Conservation (phyloP, 1,140 invertebrate species). For the Papilio xuthus region DNA sequence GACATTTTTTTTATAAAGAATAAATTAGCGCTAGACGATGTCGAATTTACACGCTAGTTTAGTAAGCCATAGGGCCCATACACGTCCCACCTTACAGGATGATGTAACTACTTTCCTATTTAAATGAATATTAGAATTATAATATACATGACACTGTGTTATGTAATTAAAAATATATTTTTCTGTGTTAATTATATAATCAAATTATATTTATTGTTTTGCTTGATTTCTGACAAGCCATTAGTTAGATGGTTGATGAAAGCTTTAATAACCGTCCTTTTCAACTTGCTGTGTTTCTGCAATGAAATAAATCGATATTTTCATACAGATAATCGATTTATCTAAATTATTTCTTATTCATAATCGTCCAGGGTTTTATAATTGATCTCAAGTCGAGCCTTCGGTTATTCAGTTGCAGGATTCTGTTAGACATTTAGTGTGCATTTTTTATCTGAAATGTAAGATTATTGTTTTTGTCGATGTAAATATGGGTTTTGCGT, state of each 20-base stretch:
- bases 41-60: not conserved
- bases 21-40: not conserved
- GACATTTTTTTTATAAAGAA: not conserved
- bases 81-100: not conserved
- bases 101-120: not conserved
- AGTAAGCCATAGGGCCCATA: not conserved
- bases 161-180: not conserved
- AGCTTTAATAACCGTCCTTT: slow-evolving; percentile 18
- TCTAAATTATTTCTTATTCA: slow-evolving; percentile 4
- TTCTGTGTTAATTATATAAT: not conserved
- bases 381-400: slow-evolving; percentile 72
- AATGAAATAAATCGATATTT: not conserved
- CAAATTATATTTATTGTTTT: not conserved
- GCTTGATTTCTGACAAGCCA: not conserved
- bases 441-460: slow-evolving; percentile 39
- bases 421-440: slow-evolving; percentile 44
- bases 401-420: slow-evolving; percentile 48
- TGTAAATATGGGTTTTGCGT: slow-evolving; percentile 13
- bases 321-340: slow-evolving; percentile 13
- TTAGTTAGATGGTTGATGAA: not conserved
- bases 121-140: too few relatives aligned
- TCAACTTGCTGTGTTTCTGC: not conserved
- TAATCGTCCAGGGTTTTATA: slow-evolving; percentile 40
- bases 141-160: too few relatives aligned
- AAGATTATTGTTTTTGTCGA: slow-evolving; percentile 31